A percentile compares a stretch with the other conserved stretches of the same genome.
Evolutionary conservation across 2,797 vertebrate genomes (phyloP).

Genomic region (Rhyacichthys aspro): DNA sequence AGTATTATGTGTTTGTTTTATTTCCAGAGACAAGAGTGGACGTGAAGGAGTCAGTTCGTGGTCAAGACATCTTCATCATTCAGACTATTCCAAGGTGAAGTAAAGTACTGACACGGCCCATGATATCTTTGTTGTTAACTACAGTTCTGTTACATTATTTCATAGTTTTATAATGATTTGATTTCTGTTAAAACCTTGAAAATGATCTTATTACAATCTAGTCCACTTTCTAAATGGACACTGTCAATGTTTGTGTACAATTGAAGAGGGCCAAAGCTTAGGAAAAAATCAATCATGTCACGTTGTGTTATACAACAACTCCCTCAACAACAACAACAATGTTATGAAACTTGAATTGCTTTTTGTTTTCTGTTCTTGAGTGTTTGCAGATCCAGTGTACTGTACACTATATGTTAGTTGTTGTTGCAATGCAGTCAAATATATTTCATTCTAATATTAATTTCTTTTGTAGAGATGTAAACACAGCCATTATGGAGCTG

Average conservation of each 20-base stretch:
- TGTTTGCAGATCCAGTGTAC: conserved; percentile 1
- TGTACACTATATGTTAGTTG: conserved; percentile 2
- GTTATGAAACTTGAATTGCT: too few relatives aligned
- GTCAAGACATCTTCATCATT: conserved; percentile 98
- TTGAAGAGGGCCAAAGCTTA: not conserved
- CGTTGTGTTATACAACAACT: not conserved
- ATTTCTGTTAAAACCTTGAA: not conserved
- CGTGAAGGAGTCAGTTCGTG: conserved; percentile 95
- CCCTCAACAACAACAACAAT: too few relatives aligned
- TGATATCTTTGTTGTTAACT: too few relatives aligned
- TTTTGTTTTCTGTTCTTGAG: not conserved
- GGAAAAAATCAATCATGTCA: not conserved
- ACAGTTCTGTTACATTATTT: too few relatives aligned
- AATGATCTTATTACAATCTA: not conserved
- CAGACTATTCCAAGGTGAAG: conserved; percentile 96
- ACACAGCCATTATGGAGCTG: conserved; percentile 97
- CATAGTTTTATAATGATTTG: not conserved
- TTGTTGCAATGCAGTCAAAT: too few relatives aligned
- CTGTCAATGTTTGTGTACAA: too few relatives aligned
- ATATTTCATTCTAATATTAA: not conserved
- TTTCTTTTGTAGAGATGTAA: conserved; percentile 87
- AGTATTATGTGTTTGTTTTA: not conserved
- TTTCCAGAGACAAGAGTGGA: conserved; percentile 93
- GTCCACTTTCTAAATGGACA: too few relatives aligned
- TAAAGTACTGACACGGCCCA: too few relatives aligned